These are phyloP conservation scores for Rhineura floridana DNA, from an alignment of 2,113 vertebrate genomes.

Conservation along the genomic window DNA sequence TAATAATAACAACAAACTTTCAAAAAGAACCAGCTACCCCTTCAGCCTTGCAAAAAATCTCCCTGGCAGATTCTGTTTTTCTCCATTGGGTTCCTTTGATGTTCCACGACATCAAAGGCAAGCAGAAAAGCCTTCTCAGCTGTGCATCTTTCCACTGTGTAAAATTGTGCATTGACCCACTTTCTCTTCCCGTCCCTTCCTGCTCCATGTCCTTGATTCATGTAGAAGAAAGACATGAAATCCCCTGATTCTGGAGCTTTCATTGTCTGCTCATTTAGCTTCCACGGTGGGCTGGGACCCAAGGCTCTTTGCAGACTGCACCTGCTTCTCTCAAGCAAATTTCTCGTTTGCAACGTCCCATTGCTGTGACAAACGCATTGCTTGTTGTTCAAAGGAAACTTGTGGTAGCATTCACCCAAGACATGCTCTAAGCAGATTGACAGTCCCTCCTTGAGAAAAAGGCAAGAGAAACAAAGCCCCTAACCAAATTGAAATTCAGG, in stretches of 20 bases:
- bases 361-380: neutral
- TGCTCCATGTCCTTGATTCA: neutral
- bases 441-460: neutral
- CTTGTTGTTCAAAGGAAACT: neutral
- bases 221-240: neutral
- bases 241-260: neutral
- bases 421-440: neutral
- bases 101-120: slow-evolving; percentile 15
- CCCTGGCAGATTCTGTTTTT: neutral
- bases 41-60: neutral
- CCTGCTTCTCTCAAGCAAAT: neutral
- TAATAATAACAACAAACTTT: neutral
- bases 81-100: slow-evolving; percentile 4
- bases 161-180: slow-evolving; percentile 27
- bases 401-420: neutral
- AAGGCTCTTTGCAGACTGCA: neutral
- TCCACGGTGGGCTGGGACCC: neutral
- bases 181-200: neutral
- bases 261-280: neutral
- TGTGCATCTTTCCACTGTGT: neutral
- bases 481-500: neutral
- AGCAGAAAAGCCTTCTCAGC: neutral
- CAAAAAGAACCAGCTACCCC: neutral
- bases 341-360: neutral
- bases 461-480: neutral